Conservation (phyloP, 2,797 vertebrate species). For the Oryzias dopingdopingensis region DNA sequence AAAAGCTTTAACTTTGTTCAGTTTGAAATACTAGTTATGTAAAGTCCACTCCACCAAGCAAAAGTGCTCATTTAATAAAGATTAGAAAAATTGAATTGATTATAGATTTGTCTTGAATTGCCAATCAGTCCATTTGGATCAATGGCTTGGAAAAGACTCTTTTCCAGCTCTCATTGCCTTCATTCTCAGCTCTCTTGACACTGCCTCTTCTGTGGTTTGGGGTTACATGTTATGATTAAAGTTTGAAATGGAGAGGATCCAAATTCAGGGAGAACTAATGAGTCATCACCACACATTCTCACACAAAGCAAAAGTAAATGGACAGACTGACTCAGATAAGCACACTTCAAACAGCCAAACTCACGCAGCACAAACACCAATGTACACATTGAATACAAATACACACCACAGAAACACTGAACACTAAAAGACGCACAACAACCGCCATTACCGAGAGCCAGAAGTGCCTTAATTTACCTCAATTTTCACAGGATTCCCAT, state of each 20-base stretch:
- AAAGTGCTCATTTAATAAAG: too few relatives aligned
- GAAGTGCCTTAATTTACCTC: neutral
- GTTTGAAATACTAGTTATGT: too few relatives aligned
- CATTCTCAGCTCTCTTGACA: neutral
- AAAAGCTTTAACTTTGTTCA: too few relatives aligned
- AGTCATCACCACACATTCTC: constrained; percentile 51
- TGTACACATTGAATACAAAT: neutral
- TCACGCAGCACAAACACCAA: neutral
- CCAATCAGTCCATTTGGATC: too few relatives aligned
- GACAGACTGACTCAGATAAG: constrained; percentile 27
- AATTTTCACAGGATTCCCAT: neutral
- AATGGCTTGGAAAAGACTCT: too few relatives aligned
- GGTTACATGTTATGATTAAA: constrained; percentile 13
- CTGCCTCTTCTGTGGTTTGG: constrained; percentile 5
- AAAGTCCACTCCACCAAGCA: too few relatives aligned
- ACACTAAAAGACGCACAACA: neutral
- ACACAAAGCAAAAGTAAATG: constrained; percentile 23
- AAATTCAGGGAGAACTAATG: constrained; percentile 62
- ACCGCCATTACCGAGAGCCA: neutral
- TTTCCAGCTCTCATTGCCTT: too few relatives aligned
- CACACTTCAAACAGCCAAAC: constrained; percentile 28
- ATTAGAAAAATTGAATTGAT: too few relatives aligned
- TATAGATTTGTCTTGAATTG: too few relatives aligned
- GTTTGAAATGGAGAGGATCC: constrained; percentile 52
- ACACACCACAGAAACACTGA: constrained; percentile 4